phyloP scores from a whole-genome alignment of 2,797 vertebrate species.

The Typhlichthys eigenmanni region DNA sequence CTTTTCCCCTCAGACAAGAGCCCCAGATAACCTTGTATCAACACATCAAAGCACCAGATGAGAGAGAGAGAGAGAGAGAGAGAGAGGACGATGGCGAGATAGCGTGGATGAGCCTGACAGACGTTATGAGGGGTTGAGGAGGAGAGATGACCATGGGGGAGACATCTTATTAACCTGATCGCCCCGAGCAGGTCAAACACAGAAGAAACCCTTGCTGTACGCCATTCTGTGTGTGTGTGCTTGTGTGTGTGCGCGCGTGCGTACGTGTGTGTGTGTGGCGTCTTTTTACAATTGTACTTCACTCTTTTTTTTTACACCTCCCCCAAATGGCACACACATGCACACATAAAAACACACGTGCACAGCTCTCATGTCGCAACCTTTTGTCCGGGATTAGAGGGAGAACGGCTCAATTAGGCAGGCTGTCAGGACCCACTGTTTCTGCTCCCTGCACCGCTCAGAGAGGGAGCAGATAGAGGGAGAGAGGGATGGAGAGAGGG shows the following conservation, averaged over 20 bases:
- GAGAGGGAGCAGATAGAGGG: conserved; percentile 10
- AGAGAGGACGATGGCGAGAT: neutral
- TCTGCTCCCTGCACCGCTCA: conserved; percentile 32
- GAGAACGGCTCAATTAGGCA: conserved; percentile 59
- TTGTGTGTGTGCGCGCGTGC: too few relatives aligned
- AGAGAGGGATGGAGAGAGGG: conserved; percentile 10
- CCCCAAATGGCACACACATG: conserved; percentile 9
- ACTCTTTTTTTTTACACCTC: neutral
- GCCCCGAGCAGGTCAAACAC: conserved; percentile 22
- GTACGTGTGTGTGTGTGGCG: too few relatives aligned
- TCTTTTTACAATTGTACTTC: neutral
- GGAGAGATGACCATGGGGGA: too few relatives aligned
- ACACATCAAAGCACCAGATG: conserved; percentile 70
- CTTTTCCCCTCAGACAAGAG: conserved; percentile 48
- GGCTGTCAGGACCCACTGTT: conserved; percentile 38
- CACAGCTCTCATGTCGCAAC: conserved; percentile 9
- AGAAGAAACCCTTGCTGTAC: too few relatives aligned
- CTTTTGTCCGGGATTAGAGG: conserved; percentile 24
- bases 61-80: conserved; percentile 39
- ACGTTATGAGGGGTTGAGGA: neutral
- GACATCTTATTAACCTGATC: too few relatives aligned
- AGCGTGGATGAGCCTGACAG: neutral
- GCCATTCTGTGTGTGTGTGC: neutral
- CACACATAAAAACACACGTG: conserved; percentile 25
- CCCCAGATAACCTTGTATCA: conserved; percentile 64